Percentiles rank a stretch among this genome's conserved stretches.
phyloP scores from a whole-genome alignment of 2,888 invertebrate genomes.

The Dorcus parallelipipedus region DNA sequence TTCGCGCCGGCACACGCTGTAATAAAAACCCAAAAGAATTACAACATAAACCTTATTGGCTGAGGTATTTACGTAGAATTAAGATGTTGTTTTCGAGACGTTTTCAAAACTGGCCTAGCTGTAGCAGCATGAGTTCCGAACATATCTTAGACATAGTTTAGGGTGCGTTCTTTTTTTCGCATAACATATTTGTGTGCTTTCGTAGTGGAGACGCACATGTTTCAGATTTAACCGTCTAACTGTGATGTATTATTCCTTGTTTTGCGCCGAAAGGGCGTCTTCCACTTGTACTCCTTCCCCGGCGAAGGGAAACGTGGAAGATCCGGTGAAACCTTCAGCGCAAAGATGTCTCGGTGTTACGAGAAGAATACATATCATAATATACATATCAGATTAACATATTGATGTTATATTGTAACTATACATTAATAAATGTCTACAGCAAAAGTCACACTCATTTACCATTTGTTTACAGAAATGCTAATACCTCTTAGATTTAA shows the following conservation, averaged over 20 bases:
- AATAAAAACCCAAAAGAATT: constrained; percentile 15
- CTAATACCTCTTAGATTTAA: too few species aligned
- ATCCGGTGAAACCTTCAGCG: constrained; percentile 3
- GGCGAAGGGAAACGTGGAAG: not conserved
- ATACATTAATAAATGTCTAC: constrained; percentile 48
- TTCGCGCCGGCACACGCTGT: constrained; percentile 9
- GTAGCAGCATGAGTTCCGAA: constrained; percentile 23
- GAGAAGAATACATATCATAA: constrained; percentile 46
- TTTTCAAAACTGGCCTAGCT: constrained; percentile 42
- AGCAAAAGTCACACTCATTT: constrained; percentile 34
- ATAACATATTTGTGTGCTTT: constrained; percentile 26
- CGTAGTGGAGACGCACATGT: constrained; percentile 31
- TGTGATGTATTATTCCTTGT: constrained; percentile 41
- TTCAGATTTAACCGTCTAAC: constrained; percentile 45
- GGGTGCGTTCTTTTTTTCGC: constrained; percentile 21
- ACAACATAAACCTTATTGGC: constrained; percentile 34
- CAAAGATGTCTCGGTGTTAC: constrained; percentile 31
- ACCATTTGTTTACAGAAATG: not conserved
- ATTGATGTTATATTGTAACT: constrained; percentile 44
- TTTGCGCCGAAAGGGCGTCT: constrained; percentile 5
- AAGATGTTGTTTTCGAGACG: constrained; percentile 38
- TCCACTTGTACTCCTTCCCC: not conserved
- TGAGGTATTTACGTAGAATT: constrained; percentile 43
- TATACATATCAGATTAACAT: constrained; percentile 46
- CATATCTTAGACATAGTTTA: constrained; percentile 32